Evolutionary conservation across 2,113 vertebrate species (phyloP).

Genomic region (Salminus brasiliensis): DNA sequence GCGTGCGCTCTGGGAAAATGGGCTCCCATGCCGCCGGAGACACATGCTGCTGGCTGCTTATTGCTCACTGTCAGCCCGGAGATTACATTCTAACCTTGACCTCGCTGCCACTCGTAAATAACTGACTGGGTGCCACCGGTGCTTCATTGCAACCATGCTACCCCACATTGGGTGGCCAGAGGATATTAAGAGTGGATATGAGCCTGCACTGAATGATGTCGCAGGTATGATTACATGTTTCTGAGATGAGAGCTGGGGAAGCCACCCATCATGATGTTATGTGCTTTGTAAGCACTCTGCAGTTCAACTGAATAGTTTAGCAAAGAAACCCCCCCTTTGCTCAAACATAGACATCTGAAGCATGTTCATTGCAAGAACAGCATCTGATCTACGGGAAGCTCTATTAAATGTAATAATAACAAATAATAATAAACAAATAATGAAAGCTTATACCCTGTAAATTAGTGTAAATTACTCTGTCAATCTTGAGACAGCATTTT

Average conservation of each 20-base stretch:
- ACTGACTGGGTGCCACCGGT: slow-evolving; percentile 41
- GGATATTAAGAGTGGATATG: slow-evolving; percentile 36
- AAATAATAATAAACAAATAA: too few species aligned
- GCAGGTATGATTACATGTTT: slow-evolving; percentile 32
- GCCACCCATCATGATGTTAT: slow-evolving; percentile 7
- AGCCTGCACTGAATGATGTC: slow-evolving; percentile 12
- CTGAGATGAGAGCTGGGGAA: neutral
- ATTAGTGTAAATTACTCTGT: too few species aligned
- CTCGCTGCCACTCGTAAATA: slow-evolving; percentile 60
- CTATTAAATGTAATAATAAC: too few species aligned
- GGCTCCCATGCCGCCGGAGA: neutral
- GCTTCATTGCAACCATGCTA: slow-evolving; percentile 22
- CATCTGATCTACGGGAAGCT: too few species aligned
- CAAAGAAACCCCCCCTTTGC: too few species aligned
- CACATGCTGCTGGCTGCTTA: slow-evolving; percentile 23
- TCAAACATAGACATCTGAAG: too few species aligned
- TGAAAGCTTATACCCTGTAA: too few species aligned
- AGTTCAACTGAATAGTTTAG: neutral
- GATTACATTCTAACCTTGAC: slow-evolving; percentile 70
- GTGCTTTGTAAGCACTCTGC: slow-evolving; percentile 1
- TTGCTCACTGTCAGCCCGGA: slow-evolving; percentile 53
- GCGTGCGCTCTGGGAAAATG: slow-evolving; percentile 33
- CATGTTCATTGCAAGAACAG: too few species aligned
- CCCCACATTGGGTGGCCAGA: slow-evolving; percentile 28
- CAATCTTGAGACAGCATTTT: too few species aligned